Conservation (phyloP, 1,140 invertebrate species). For the Marisa cornuarietis region DNA sequence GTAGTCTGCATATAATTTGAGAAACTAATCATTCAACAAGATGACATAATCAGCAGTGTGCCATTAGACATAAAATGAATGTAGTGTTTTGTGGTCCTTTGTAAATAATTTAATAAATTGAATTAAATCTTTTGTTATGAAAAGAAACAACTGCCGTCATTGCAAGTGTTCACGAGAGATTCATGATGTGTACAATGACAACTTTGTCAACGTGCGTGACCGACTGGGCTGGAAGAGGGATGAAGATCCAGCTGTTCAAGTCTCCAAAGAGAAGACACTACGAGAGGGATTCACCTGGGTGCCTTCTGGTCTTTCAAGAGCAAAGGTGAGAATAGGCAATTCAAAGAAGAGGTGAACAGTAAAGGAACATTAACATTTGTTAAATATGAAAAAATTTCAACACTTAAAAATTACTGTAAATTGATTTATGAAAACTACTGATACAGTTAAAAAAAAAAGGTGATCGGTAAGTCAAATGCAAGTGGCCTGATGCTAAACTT, state of each 20-base stretch:
- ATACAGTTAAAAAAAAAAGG: too few relatives aligned
- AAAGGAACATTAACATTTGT: too few relatives aligned
- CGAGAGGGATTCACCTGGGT: slow-evolving; percentile 97
- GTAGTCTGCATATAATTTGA: too few relatives aligned
- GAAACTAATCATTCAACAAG: too few relatives aligned
- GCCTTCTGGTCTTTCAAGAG: slow-evolving; percentile 88
- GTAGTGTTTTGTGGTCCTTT: not conserved
- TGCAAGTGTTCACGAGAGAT: slow-evolving; percentile 87
- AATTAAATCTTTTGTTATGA: slow-evolving; percentile 37
- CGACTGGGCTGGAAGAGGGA: slow-evolving; percentile 78
- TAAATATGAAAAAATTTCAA: too few relatives aligned
- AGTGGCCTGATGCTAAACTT: too few relatives aligned
- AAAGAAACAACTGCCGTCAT: slow-evolving; percentile 84
- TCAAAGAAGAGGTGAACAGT: not conserved
- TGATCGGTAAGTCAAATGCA: too few relatives aligned
- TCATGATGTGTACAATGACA: slow-evolving; percentile 89
- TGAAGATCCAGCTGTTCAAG: slow-evolving; percentile 63
- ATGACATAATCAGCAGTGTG: too few relatives aligned
- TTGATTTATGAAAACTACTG: too few relatives aligned
- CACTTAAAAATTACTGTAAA: too few relatives aligned
- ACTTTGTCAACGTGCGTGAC: slow-evolving; percentile 83
- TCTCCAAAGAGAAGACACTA: slow-evolving; percentile 55
- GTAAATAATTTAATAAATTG: not conserved
- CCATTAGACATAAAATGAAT: not conserved
- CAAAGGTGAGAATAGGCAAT: slow-evolving; percentile 66